Evolutionary conservation across 2,888 invertebrate genomes (phyloP), one percentile per base, ranked within the genome.

Genomic region (Argyresthia albistria): DNA sequence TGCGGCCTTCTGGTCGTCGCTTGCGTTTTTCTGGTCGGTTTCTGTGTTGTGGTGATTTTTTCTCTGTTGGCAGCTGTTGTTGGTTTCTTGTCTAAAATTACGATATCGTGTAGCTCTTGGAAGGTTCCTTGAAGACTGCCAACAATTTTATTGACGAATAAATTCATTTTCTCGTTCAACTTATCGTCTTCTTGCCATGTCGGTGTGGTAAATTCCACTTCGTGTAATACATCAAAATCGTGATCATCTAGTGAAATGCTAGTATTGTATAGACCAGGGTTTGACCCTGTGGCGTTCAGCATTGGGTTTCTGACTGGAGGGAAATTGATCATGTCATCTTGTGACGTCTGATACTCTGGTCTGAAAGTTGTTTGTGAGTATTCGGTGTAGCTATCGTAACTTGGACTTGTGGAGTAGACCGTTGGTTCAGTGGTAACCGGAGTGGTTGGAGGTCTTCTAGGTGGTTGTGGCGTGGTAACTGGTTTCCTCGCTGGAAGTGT

Each of bases 241-340:
- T 88, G 88, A 1, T 89, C 89, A 4, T 88, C 80, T 58, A 89
- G 77, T 0, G 90, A 78, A n/a, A 88, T 71, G 25, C 83, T 88
- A 4, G 87, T 80, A 48, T 89, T 89, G 50, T 70, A 89, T 0
- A 82, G 60, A 0, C 78, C 81, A 8, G 88, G 75, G 25, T 88
- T 83, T 0, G 90, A 86, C 0, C 89, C 86, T 0, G 93, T 92
- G 61, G 91, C 91, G 57, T 95, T 95, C 0, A 95, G 78, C 79
- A 95, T 92, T 0, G 95, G 95, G 71, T 95, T 95, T 48, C 95
- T 89, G 0, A 95, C 95, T 0, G 95, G 95, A 12, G 95, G 95
- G 80, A 96, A 96, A 62, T 95, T 95, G 39, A 92, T 91, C 16
- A 91, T 77, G 57, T 95, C 93, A 63, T 93, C 92, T 0, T 90